These are phyloP conservation scores for Jaculus jaculus DNA, from an alignment of 2,113 vertebrate genomes.

Conservation along the genomic window DNA sequence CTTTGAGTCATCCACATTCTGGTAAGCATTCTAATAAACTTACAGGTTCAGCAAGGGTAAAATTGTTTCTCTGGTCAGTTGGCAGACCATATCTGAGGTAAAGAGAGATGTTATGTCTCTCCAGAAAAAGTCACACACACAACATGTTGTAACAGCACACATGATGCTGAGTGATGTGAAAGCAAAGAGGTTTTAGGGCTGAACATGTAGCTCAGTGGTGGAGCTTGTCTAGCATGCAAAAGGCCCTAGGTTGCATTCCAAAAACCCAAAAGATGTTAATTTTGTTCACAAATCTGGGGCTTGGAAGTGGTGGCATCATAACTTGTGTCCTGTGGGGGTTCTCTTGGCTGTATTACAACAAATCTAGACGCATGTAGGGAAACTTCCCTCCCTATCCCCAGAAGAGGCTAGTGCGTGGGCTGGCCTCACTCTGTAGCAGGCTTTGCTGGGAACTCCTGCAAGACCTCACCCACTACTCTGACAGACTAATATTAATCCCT, in stretches of 20 bases:
- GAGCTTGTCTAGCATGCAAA: neutral
- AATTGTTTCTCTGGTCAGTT: neutral
- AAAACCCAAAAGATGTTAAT: neutral
- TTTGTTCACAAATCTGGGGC: neutral
- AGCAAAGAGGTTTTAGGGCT: neutral
- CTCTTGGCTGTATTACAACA: neutral
- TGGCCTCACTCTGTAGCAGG: neutral
- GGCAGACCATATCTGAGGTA: neutral
- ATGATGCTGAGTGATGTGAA: neutral
- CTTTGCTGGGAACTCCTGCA: neutral
- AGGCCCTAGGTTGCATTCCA: too few relatives aligned
- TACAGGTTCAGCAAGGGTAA: neutral
- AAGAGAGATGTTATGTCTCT: neutral
- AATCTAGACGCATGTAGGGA: neutral
- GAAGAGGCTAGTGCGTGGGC: neutral
- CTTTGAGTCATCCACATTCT: neutral
- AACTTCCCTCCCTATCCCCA: neutral
- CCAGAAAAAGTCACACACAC: neutral
- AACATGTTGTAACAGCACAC: neutral
- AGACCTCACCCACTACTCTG: neutral
- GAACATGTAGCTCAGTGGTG: too few relatives aligned
- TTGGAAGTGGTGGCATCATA: neutral
- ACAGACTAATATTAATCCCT: neutral
- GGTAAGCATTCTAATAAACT: neutral
- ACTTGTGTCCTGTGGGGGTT: neutral